Base-by-base conservation (phyloP, 2,797 vertebrate species). In the Monodelphis domestica region DNA sequence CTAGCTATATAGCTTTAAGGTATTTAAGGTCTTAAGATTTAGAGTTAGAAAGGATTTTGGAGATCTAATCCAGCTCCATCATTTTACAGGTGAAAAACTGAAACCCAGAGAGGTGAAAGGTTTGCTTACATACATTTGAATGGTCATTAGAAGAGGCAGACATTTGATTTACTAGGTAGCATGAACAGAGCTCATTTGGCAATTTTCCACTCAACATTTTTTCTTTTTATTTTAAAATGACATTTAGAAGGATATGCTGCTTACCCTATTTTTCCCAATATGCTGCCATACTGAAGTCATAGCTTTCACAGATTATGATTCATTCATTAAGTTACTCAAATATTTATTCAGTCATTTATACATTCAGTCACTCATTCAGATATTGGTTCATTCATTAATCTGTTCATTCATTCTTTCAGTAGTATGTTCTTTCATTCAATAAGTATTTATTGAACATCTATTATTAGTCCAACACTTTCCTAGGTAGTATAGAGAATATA, bases 161-260 rank as follows among this genome's bases (percentile, higher is more conserved):
- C 15, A 70, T 38, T 70, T 51, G 10, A 2, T 30, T 91, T 93
- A 87, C 29, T 78, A 50, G 52, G 55, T 55, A 26, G 55, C 3
- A 57, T 2, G 28, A 0, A 55, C 4, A 90, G 6, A 59, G 84
- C 89, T 89, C 11, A 88, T 51, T 50, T 90, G 33, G 2, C 95
- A 70, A 57, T 12, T 88, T 63, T 70, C 15, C 63, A 38, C 38
- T 70, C 63, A 70, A 17, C n/a, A 9, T 70, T 87, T 2, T 51
- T 91, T 92, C 12, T 90, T 93, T 2, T 87, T 91, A 91, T 70
- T 50, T 92, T n/a, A 89, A 92, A 9, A 53, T 6, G 4, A 90
- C 92, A 29, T 7, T 45, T n/a, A 92, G 4, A 11, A 50, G 54
- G 45, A n/a, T 4, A 14, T 4, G 89, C 14, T 50, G 59, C 5